Evolutionary conservation across 2,797 vertebrate genomes (phyloP).

Genomic region (Tamandua tetradactyla): DNA sequence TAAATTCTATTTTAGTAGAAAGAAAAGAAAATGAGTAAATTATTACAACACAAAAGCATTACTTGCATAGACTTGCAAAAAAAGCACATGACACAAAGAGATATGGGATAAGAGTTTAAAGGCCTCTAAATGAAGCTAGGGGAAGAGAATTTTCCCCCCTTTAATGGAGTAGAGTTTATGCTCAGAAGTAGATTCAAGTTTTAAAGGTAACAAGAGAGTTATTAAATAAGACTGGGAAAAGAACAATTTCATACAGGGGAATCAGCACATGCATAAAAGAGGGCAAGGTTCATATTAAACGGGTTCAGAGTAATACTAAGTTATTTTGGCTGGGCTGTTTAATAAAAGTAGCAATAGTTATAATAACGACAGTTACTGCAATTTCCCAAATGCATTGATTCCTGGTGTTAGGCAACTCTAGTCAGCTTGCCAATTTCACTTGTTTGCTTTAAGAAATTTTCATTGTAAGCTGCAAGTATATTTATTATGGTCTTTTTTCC

Average conservation of each 20-base stretch:
- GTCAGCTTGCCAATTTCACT: background rate
- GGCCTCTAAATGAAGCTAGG: no score
- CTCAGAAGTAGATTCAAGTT: background rate
- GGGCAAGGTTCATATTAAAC: background rate
- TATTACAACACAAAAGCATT: background rate
- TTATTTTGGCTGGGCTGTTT: background rate
- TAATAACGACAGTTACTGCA: background rate
- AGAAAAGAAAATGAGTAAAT: background rate
- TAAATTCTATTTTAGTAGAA: background rate
- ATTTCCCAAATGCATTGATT: background rate
- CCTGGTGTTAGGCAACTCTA: background rate
- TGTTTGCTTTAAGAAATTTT: background rate
- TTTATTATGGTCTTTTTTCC: no score
- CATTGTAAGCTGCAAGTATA: background rate
- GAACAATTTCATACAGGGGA: background rate
- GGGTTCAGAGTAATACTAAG: background rate
- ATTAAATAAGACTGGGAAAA: background rate
- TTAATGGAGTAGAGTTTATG: background rate
- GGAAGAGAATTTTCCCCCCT: background rate
- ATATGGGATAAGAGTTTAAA: background rate
- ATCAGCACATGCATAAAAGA: background rate
- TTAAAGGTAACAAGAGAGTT: background rate
- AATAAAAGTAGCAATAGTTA: background rate
- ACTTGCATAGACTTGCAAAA: background rate
- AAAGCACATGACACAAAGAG: background rate